Percentiles rank a stretch among this genome's conserved stretches.
phyloP scores from a whole-genome alignment of 2,113 vertebrate genomes.

The Cavia porcellus region DNA sequence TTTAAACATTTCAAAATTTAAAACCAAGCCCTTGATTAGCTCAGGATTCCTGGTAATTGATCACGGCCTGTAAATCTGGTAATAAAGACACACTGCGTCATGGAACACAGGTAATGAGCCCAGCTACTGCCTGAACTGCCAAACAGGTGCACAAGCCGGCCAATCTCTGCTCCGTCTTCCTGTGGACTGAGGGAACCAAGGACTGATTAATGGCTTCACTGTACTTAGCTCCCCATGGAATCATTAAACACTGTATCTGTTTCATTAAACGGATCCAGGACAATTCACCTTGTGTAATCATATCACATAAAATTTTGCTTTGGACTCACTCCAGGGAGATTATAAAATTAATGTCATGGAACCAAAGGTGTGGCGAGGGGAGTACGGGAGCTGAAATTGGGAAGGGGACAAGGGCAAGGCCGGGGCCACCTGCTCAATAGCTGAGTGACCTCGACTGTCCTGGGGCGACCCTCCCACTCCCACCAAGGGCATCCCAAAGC shows the following conservation, averaged over 20 bases:
- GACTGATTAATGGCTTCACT: conserved; percentile 82
- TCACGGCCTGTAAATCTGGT: not conserved
- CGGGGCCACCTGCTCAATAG: not conserved
- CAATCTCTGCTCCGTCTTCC: not conserved
- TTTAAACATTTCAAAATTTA: not conserved
- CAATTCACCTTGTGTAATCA: conserved; percentile 90
- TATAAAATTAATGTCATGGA: conserved; percentile 88
- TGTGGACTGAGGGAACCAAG: conserved; percentile 10
- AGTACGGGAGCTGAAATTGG: not conserved
- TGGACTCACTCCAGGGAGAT: conserved; percentile 85
- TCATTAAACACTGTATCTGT: conserved; percentile 83
- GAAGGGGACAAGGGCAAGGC: not conserved
- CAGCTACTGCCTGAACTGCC: accelerated
- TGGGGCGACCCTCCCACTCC: not conserved
- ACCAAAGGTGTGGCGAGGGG: conserved; percentile 66
- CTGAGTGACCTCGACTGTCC: conserved; percentile 7
- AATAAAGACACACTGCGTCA: not conserved
- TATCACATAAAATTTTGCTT: conserved; percentile 88
- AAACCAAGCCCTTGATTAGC: not conserved
- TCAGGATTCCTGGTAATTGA: conserved; percentile 45
- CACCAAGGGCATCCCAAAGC: not conserved
- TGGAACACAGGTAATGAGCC: not conserved
- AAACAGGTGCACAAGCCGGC: not conserved
- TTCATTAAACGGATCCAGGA: conserved; percentile 86
- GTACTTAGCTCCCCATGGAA: conserved; percentile 81